Percentiles rank a stretch among this genome's conserved stretches.
phyloP scores from a whole-genome alignment of 2,888 invertebrate species.

The Campoletis raptor region DNA sequence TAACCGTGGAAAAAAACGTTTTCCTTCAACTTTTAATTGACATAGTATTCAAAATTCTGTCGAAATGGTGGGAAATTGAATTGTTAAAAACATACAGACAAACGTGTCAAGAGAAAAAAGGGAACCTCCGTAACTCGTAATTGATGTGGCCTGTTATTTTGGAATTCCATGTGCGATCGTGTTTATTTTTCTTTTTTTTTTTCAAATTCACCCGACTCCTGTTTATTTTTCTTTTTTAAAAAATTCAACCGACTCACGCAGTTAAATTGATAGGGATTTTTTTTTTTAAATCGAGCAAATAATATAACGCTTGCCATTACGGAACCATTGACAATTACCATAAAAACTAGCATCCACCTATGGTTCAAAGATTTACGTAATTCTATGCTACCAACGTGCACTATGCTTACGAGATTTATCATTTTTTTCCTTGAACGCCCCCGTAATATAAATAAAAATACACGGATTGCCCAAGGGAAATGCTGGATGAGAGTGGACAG shows the following conservation, averaged over 20 bases:
- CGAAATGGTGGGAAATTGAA: background rate
- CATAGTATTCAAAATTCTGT: background rate
- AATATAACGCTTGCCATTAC: background rate
- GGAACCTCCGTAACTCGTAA: background rate
- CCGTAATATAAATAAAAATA: constrained; percentile 48
- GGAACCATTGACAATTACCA: background rate
- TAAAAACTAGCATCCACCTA: background rate
- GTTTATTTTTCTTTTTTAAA: too few relatives aligned
- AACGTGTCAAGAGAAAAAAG: background rate
- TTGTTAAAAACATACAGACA: background rate
- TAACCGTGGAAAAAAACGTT: background rate
- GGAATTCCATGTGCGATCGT: background rate
- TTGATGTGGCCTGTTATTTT: background rate
- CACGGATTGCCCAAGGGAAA: constrained; percentile 11
- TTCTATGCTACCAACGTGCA: background rate
- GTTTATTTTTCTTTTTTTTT: background rate
- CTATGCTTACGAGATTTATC: background rate
- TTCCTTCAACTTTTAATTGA: constrained; percentile 1
- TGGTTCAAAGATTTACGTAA: background rate
- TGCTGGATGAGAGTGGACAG: constrained; percentile 37
- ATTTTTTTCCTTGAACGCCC: background rate
- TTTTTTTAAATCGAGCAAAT: background rate
- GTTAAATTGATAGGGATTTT: background rate
- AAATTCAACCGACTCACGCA: background rate
- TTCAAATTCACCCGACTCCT: background rate